phyloP scores from a whole-genome alignment of 2,797 vertebrate genomes.

The Eospalax fontanierii region DNA sequence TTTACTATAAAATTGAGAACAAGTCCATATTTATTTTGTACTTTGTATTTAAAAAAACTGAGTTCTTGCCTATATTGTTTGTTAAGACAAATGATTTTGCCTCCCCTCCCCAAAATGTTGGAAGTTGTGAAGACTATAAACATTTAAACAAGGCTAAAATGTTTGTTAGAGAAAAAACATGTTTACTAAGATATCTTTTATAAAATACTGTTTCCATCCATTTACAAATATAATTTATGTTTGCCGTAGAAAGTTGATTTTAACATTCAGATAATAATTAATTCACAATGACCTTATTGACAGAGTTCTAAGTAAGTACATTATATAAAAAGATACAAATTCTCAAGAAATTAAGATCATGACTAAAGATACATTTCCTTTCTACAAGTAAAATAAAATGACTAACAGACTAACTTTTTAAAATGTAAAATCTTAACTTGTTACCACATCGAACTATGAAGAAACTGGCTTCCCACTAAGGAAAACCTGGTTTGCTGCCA shows the following conservation, averaged over 20 bases:
- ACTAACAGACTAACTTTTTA: conserved; percentile 60
- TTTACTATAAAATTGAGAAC: conserved; percentile 25
- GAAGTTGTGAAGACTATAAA: conserved; percentile 25
- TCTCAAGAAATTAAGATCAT: conserved; percentile 52
- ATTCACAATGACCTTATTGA: conserved; percentile 47
- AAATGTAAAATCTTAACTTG: conserved; percentile 16
- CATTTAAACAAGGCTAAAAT: conserved; percentile 33
- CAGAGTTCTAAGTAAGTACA: conserved; percentile 44
- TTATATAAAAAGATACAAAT: conserved; percentile 55
- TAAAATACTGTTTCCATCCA: conserved; percentile 24
- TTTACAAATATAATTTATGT: conserved; percentile 24
- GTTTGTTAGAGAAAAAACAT: background rate
- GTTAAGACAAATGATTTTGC: conserved; percentile 39
- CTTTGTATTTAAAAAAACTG: conserved; percentile 20
- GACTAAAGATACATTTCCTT: conserved; percentile 44
- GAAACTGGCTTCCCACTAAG: conserved; percentile 13
- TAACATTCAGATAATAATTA: conserved; percentile 57
- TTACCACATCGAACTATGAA: conserved; percentile 1
- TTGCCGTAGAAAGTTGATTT: conserved; percentile 49
- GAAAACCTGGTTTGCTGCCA: conserved; percentile 9
- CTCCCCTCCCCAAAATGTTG: background rate
- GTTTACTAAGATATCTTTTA: conserved; percentile 50
- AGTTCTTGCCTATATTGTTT: conserved; percentile 28
- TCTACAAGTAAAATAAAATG: conserved; percentile 60
- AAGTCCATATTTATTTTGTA: conserved; percentile 18